Base-by-base conservation (phyloP, 2,113 vertebrate genomes). In the Platysternon megacephalum region DNA sequence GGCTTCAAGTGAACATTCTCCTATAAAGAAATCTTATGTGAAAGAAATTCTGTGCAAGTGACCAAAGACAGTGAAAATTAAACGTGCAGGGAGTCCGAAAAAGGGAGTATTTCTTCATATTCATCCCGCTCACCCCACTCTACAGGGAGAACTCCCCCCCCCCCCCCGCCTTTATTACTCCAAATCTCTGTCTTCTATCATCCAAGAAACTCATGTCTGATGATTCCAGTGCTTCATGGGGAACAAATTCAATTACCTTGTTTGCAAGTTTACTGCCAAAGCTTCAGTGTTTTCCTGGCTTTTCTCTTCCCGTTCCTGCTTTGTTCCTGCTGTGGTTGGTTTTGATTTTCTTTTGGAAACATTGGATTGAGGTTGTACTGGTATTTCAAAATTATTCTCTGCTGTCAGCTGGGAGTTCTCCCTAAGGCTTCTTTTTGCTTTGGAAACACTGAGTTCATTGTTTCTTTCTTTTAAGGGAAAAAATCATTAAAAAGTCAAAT, bases 391-490 rank as follows among this genome's bases (percentile, higher is more conserved):
- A 42, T 82, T 2, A 3, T 42, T 6, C 2, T n/a, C 11, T 29
- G 2, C 49, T 1, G 0, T 29, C 3, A 17, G 19, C 5, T 78
- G 48, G 0, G 4, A 29, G 46, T 81, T 90, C 22, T 51, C 88
- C 16, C 4, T 44, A 32, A 55, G 28, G 16, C 46, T 91, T 79
- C 91, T 97, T 22, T 95, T 86, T 22, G 35, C 68, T 76, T 89
- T 95, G 1, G 42, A 28, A 68, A 78, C 5, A n/a, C 1, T 35
- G 46, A 42, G 2, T 68, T 80, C 28, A 16, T 58, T 16, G 29
- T 65, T 85, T 91, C 56, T 97, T 96, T 79, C 65, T 95, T 93
- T 76, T 55, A 87, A 87, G 87, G 2, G 85, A 29, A 78, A 29
- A 83, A 79, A 56, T 35, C 5, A 56, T 42, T 49, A 48, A 8